A percentile compares a stretch with the other conserved stretches of the same genome.
Conservation (phyloP, 1,140 invertebrate genomes). For the Adoxophyes honmai region DNA sequence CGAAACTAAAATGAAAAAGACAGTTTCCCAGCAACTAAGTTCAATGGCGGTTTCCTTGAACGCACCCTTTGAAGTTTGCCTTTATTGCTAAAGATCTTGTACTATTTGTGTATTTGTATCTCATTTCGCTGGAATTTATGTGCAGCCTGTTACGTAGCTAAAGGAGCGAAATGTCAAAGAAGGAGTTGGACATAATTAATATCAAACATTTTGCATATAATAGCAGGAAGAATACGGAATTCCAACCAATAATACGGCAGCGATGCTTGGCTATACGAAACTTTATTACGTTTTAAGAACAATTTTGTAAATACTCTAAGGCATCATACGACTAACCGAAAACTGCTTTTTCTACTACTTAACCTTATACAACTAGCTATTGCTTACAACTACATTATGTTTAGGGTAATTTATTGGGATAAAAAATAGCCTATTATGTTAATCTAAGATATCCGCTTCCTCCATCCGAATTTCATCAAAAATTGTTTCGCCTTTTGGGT, state of each 20-base stretch:
- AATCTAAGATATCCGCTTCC: too few species aligned
- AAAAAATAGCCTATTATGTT: too few species aligned
- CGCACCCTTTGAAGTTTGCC: constrained; percentile 50
- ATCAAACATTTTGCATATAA: constrained; percentile 52
- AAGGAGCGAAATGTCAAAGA: constrained; percentile 38
- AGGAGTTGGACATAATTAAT: constrained; percentile 44
- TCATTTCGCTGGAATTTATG: constrained; percentile 55
- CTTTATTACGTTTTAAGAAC: not conserved
- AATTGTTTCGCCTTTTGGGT: too few species aligned
- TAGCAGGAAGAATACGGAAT: constrained; percentile 43
- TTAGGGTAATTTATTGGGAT: too few species aligned
- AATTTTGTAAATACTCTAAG: too few species aligned
- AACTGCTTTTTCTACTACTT: too few species aligned
- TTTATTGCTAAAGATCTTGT: constrained; percentile 44
- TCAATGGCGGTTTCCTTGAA: constrained; percentile 43
- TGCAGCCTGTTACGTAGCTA: constrained; percentile 44
- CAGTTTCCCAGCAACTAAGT: constrained; percentile 18
- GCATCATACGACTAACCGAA: too few species aligned
- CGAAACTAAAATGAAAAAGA: constrained; percentile 20
- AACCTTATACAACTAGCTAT: too few species aligned
- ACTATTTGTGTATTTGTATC: constrained; percentile 53
- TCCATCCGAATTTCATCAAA: too few species aligned
- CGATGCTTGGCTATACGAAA: not conserved
- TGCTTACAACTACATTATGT: too few species aligned
- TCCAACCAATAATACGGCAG: constrained; percentile 3